Conservation (phyloP, 2,888 invertebrate genomes). For the Drosophila anomelani region DNA sequence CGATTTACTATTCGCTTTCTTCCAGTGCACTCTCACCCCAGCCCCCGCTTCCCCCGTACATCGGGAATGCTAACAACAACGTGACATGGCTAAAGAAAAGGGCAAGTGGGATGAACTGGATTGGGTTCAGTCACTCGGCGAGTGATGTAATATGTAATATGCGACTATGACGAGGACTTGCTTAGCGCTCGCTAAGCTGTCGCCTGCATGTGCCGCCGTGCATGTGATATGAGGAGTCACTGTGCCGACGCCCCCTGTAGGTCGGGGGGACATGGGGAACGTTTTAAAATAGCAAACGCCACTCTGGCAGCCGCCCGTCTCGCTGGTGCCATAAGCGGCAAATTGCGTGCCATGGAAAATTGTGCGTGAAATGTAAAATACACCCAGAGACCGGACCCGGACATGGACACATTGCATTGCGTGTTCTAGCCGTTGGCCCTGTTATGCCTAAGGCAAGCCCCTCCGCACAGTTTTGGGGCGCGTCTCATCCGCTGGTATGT, state of each 20-base stretch:
- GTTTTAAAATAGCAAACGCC: slow-evolving; percentile 52
- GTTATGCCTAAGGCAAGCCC: slow-evolving; percentile 52
- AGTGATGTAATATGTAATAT: slow-evolving; percentile 79
- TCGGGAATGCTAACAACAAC: slow-evolving; percentile 70
- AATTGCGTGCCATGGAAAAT: slow-evolving; percentile 81
- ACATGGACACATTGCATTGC: slow-evolving; percentile 57
- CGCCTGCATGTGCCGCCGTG: slow-evolving; percentile 67
- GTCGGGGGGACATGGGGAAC: slow-evolving; percentile 6
- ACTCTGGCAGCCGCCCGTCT: slow-evolving; percentile 23
- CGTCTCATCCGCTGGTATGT: slow-evolving; percentile 33
- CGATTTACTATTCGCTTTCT: neutral
- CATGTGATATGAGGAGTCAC: slow-evolving; percentile 70
- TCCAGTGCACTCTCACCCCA: neutral
- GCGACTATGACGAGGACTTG: slow-evolving; percentile 65
- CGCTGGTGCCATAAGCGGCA: slow-evolving; percentile 64
- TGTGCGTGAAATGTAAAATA: slow-evolving; percentile 82
- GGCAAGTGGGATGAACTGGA: slow-evolving; percentile 45
- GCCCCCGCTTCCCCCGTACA: slow-evolving; percentile 9
- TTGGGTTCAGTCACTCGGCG: slow-evolving; percentile 51
- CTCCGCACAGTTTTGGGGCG: slow-evolving; percentile 50
- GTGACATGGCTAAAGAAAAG: slow-evolving; percentile 71
- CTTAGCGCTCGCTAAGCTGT: slow-evolving; percentile 72
- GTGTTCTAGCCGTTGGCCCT: slow-evolving; percentile 45
- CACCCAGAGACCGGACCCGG: slow-evolving; percentile 40
- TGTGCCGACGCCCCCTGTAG: slow-evolving; percentile 13